These are phyloP conservation scores for Epirrhoe tristata DNA, from an alignment of 2,888 invertebrate species.

Conservation along the genomic window DNA sequence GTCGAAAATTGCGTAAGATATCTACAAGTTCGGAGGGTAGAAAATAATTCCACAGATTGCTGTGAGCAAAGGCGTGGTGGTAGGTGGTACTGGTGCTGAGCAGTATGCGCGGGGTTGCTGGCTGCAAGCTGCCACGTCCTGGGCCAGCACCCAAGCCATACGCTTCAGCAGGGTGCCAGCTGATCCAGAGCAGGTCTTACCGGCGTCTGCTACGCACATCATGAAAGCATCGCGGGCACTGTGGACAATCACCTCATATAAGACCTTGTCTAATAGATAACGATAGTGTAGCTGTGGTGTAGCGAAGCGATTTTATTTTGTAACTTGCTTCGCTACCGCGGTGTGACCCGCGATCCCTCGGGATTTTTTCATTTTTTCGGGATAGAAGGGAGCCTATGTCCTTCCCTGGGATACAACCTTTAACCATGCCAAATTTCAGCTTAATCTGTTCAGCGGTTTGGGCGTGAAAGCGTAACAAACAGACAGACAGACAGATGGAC, in stretches of 20 bases:
- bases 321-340: too few species aligned
- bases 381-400: too few species aligned
- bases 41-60: conserved; percentile 62
- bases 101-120: conserved; percentile 69
- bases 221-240: conserved; percentile 76
- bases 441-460: too few species aligned
- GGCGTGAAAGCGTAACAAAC: too few species aligned
- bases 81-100: conserved; percentile 57
- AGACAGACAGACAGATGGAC: too few species aligned
- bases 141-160: conserved; percentile 78
- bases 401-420: too few species aligned
- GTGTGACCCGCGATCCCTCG: too few species aligned
- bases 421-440: too few species aligned
- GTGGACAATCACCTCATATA: conserved; percentile 37
- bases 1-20: neutral
- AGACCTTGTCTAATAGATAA: too few species aligned
- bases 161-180: conserved; percentile 68
- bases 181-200: conserved; percentile 63
- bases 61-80: conserved; percentile 62
- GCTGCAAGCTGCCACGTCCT: conserved; percentile 73
- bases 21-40: conserved; percentile 62
- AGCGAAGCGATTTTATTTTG: too few species aligned
- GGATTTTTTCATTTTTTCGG: too few species aligned
- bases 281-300: too few species aligned
- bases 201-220: conserved; percentile 68